Evolutionary conservation across 2,888 invertebrate species (phyloP).

Genomic region (Antitype chi): DNA sequence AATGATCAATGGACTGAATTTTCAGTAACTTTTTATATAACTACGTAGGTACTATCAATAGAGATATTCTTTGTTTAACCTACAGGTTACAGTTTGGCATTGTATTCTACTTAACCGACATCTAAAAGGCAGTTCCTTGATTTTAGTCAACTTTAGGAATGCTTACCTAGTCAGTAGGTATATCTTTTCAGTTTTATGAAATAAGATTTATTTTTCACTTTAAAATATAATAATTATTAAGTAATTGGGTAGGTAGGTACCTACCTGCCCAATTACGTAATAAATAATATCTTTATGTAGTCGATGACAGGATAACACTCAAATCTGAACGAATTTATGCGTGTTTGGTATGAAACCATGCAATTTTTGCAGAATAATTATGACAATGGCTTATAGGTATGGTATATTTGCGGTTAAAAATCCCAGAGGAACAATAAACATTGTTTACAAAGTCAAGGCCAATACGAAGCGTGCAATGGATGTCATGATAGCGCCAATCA

Average conservation of each 20-base stretch:
- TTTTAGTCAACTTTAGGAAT: background rate
- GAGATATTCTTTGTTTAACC: background rate
- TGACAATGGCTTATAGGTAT: background rate
- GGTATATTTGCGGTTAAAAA: background rate
- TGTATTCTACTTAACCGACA: background rate
- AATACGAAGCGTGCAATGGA: background rate
- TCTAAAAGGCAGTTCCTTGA: background rate
- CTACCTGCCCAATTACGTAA: background rate
- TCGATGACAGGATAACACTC: background rate
- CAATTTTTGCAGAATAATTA: slow-evolving; percentile 10
- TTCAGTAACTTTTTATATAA: background rate
- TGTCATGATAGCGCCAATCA: slow-evolving; percentile 2
- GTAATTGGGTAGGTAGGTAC: too few species aligned
- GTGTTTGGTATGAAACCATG: background rate
- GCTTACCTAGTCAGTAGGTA: background rate
- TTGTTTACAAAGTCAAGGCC: slow-evolving; percentile 15
- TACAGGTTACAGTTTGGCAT: background rate
- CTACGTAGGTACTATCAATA: background rate
- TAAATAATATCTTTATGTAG: background rate
- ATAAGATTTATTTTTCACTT: background rate
- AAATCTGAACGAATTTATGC: too few species aligned
- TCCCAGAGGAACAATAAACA: slow-evolving; percentile 24
- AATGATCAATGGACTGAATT: slow-evolving; percentile 3
- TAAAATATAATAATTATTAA: too few species aligned
- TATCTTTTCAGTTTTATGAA: background rate